Evolutionary conservation across 2,888 invertebrate genomes (phyloP).

Genomic region (Orthosia incerta): DNA sequence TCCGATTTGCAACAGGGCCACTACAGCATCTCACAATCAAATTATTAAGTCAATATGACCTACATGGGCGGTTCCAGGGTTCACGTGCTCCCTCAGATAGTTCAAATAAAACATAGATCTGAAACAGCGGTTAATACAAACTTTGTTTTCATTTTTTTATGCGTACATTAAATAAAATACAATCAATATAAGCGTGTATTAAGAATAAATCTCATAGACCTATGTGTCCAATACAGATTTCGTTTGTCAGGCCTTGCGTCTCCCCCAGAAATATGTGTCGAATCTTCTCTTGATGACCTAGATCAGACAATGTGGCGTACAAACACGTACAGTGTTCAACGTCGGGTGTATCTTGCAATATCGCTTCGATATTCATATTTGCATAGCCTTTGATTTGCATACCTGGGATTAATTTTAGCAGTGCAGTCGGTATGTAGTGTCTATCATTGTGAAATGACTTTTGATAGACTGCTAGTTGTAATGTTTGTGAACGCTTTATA

Average conservation of each 20-base stretch:
- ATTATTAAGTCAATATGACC: slow-evolving; percentile 14
- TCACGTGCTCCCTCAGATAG: not conserved
- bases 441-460: not conserved
- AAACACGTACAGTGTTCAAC: not conserved
- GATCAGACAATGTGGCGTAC: not conserved
- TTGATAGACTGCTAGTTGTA: not conserved
- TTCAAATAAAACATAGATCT: not conserved
- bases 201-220: no score
- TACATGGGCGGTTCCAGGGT: not conserved
- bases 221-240: no score
- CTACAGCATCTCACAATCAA: not conserved
- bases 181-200: no score
- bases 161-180: no score
- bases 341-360: not conserved
- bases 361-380: not conserved
- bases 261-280: not conserved
- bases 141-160: no score
- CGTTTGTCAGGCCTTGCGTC: not conserved
- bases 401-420: not conserved
- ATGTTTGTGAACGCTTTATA: not conserved
- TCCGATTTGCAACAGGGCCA: not conserved
- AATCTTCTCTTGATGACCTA: not conserved
- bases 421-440: not conserved
- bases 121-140: no score
- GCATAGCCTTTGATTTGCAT: slow-evolving; percentile 3